Percentiles rank a stretch among this genome's conserved stretches.
These are phyloP conservation scores for Phenganax marumi DNA, from an alignment of 92 coral and sea anemone genomes.

Conservation along the genomic window DNA sequence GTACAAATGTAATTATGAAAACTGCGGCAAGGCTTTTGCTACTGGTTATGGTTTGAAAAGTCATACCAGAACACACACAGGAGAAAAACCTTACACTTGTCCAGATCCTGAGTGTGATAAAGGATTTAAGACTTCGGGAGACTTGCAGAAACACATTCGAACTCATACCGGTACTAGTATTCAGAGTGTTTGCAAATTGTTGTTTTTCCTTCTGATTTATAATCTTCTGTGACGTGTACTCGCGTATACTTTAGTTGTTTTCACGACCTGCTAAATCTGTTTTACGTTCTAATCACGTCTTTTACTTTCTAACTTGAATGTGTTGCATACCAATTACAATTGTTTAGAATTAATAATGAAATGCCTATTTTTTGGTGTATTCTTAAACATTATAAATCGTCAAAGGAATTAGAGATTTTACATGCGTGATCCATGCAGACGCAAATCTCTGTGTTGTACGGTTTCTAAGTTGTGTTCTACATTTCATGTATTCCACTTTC, in stretches of 20 bases:
- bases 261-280: no score
- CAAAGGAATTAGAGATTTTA: no score
- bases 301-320: no score
- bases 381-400: no score
- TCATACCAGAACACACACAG: constrained; percentile 95
- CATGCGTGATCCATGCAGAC: no score
- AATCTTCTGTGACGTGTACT: neutral
- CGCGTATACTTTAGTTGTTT: neutral
- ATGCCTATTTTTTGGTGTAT: no score
- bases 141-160: constrained; percentile 92
- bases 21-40: constrained; percentile 94
- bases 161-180: constrained; percentile 76
- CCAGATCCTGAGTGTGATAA: constrained; percentile 71
- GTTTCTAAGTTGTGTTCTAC: no score
- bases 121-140: constrained; percentile 98
- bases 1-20: constrained; percentile 76
- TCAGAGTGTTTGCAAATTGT: neutral
- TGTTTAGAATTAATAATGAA: no score
- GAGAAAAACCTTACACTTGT: constrained; percentile 94
- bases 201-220: neutral
- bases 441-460: no score
- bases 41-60: constrained; percentile 97
- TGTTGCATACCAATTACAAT: no score
- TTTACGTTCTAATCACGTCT: no score
- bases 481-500: no score